phyloP scores from a whole-genome alignment of 2,888 invertebrate species.

The Steinernema carpocapsae region DNA sequence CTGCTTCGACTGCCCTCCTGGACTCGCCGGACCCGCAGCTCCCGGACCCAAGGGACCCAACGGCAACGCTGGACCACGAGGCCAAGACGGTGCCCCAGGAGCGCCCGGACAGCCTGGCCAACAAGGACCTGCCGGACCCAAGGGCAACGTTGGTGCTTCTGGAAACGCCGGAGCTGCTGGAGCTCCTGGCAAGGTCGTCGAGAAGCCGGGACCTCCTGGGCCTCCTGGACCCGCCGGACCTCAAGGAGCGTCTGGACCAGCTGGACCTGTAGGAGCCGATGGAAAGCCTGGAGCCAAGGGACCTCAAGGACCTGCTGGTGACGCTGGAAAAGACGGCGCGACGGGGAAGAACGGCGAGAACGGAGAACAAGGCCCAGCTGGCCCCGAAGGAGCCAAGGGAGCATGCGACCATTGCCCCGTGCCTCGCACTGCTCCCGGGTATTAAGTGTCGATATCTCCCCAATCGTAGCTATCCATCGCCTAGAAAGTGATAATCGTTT shows the following conservation, averaged over 20 bases:
- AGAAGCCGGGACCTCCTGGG: constrained; percentile 55
- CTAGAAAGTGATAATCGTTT: too few species aligned
- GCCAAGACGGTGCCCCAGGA: constrained; percentile 13
- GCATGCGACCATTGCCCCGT: constrained; percentile 31
- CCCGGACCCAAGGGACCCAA: constrained; percentile 32
- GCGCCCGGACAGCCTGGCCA: background rate
- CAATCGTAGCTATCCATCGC: background rate
- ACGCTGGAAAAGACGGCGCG: constrained; percentile 12
- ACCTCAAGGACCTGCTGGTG: constrained; percentile 23
- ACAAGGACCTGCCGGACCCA: constrained; percentile 45
- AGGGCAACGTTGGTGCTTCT: constrained; percentile 50
- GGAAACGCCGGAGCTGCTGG: constrained; percentile 60
- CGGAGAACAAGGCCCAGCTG: constrained; percentile 2
- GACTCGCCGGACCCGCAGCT: constrained; percentile 24
- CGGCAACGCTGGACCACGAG: constrained; percentile 18
- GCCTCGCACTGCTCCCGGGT: constrained; percentile 32
- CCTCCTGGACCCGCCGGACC: constrained; percentile 29
- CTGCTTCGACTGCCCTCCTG: constrained; percentile 26
- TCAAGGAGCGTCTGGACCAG: constrained; percentile 39
- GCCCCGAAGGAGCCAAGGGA: constrained; percentile 23
- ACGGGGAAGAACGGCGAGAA: background rate
- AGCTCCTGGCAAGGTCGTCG: constrained; percentile 55
- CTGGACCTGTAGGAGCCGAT: constrained; percentile 37
- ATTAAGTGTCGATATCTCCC: background rate
- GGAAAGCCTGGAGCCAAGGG: constrained; percentile 29